These are phyloP conservation scores for Gerris lacustris DNA, from an alignment of 2,888 invertebrate species.

Conservation along the genomic window DNA sequence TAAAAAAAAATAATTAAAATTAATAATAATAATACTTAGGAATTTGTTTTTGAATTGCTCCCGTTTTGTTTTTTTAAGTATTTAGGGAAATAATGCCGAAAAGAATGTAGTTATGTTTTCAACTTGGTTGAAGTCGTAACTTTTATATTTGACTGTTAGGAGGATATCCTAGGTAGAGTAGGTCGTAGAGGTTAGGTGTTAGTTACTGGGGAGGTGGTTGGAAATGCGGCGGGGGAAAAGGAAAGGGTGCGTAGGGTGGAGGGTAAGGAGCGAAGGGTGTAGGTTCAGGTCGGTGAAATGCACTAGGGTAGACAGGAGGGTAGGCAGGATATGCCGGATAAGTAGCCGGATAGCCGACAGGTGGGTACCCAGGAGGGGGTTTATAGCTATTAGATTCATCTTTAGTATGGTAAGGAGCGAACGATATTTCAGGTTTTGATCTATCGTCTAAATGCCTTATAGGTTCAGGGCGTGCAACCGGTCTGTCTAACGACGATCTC, in stretches of 20 bases:
- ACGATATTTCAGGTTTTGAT: slow-evolving; percentile 4
- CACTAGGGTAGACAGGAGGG: not conserved
- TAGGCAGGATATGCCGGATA: not conserved
- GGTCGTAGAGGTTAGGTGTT: not conserved
- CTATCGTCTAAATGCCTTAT: slow-evolving; percentile 4
- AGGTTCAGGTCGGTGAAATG: slow-evolving; percentile 5
- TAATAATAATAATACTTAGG: too few species aligned
- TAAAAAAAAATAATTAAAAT: too few species aligned
- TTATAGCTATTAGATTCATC: not conserved
- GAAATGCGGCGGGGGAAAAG: not conserved
- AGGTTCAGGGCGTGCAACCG: not conserved
- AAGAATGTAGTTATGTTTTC: too few species aligned
- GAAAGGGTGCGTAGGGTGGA: not conserved
- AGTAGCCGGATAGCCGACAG: not conserved
- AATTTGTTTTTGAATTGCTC: too few species aligned
- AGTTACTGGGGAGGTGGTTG: slow-evolving; percentile 5
- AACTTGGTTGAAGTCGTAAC: too few species aligned
- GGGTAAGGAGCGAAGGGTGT: not conserved
- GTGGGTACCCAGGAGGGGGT: not conserved
- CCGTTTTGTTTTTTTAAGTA: too few species aligned
- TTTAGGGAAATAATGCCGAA: too few species aligned
- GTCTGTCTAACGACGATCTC: not conserved
- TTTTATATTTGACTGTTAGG: not conserved
- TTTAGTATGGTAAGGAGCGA: not conserved
- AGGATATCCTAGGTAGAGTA: not conserved